Conservation (phyloP, 1,140 invertebrate species). For the Rhagoletis pomonella region DNA sequence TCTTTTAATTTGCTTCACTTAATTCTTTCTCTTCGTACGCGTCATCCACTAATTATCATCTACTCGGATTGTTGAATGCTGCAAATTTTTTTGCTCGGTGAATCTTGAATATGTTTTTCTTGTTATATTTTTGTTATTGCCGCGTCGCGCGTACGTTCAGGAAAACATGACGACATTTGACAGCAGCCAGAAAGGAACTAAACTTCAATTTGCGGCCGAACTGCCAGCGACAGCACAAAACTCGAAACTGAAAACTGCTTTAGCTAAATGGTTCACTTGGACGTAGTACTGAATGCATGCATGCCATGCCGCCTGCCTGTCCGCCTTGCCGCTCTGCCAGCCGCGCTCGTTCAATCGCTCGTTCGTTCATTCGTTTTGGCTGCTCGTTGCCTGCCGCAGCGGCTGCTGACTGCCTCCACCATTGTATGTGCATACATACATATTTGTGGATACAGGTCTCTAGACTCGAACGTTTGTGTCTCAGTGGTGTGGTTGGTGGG, state of each 20-base stretch:
- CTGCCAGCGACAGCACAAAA: conserved; percentile 64
- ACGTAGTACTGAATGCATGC: not conserved
- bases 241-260: conserved; percentile 62
- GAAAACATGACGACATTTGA: conserved; percentile 70
- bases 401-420: not conserved
- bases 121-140: conserved; percentile 54
- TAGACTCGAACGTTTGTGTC: no score
- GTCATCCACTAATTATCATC: conserved; percentile 51
- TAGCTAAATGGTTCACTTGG: conserved; percentile 5
- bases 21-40: conserved; percentile 50
- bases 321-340: not conserved
- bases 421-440: not conserved
- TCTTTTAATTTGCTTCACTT: conserved; percentile 2
- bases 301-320: not conserved
- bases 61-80: conserved; percentile 20
- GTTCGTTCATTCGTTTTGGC: not conserved
- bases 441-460: not conserved
- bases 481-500: not conserved
- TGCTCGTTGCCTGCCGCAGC: not conserved
- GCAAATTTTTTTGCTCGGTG: conserved; percentile 23
- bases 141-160: conserved; percentile 62
- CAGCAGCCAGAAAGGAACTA: conserved; percentile 73
- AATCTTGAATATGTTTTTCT: not conserved
- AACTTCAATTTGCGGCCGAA: conserved; percentile 62
- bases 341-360: not conserved